These are phyloP conservation scores for Eutolmus rufibarbis DNA, from an alignment of 2,888 invertebrate genomes.

Conservation along the genomic window DNA sequence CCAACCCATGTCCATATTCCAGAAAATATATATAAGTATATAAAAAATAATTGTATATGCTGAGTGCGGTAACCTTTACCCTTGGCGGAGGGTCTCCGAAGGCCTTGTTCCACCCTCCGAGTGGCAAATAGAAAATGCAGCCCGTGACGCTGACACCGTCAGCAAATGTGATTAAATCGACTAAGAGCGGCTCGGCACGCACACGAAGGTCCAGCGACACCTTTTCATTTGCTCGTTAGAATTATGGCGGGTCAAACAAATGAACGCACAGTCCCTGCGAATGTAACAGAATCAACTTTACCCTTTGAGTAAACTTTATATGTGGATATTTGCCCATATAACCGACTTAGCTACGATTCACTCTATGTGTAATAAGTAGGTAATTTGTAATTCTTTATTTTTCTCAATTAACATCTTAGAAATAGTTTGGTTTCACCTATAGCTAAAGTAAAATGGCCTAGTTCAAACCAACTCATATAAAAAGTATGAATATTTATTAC, in stretches of 20 bases:
- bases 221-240: neutral
- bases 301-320: neutral
- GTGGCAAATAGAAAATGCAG: neutral
- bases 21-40: neutral
- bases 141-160: neutral
- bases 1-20: neutral
- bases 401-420: too few species aligned
- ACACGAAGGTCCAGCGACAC: neutral
- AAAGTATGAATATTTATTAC: too few species aligned
- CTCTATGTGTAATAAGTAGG: too few species aligned
- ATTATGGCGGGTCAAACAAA: neutral
- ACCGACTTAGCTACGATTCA: too few species aligned
- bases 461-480: too few species aligned
- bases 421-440: too few species aligned
- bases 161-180: conserved; percentile 1
- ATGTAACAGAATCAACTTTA: neutral
- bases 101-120: neutral
- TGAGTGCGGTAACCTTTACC: conserved; percentile 11
- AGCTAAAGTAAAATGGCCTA: too few species aligned
- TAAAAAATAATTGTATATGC: neutral
- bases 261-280: neutral
- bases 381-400: too few species aligned
- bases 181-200: neutral
- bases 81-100: neutral
- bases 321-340: neutral